Conservation (phyloP, 2,797 vertebrate species). For the Brachyalestes nurse region DNA sequence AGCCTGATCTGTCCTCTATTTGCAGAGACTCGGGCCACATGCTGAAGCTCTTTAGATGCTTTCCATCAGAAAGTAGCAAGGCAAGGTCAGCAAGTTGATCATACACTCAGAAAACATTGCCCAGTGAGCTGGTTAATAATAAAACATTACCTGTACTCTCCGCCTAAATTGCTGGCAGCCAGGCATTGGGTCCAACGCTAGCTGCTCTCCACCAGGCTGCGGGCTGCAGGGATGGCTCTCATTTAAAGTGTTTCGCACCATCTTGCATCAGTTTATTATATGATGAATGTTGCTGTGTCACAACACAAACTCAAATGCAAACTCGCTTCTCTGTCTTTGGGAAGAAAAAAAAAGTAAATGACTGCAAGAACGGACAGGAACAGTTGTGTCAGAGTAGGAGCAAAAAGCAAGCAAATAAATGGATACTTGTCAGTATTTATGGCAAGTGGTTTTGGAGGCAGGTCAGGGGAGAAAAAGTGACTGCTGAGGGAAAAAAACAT, state of each 20-base stretch:
- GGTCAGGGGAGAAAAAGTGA: slow-evolving; percentile 55
- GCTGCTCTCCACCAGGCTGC: slow-evolving; percentile 52
- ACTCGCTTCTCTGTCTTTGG: slow-evolving; percentile 62
- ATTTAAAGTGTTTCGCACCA: slow-evolving; percentile 65
- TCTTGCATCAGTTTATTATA: slow-evolving; percentile 72
- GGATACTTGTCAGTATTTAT: slow-evolving; percentile 65
- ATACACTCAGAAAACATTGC: slow-evolving; percentile 14
- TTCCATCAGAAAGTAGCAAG: slow-evolving; percentile 36
- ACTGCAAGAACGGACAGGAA: slow-evolving; percentile 47
- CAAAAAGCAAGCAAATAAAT: slow-evolving; percentile 64
- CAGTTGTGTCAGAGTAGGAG: slow-evolving; percentile 64
- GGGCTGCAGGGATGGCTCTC: slow-evolving; percentile 61
- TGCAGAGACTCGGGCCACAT: neutral
- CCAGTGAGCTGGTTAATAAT: slow-evolving; percentile 40
- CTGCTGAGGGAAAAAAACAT: slow-evolving; percentile 52
- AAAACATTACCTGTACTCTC: slow-evolving; percentile 51
- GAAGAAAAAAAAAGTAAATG: neutral
- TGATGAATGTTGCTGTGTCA: slow-evolving; percentile 78
- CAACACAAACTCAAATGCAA: slow-evolving; percentile 68
- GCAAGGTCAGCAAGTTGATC: slow-evolving; percentile 50
- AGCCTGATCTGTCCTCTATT: slow-evolving; percentile 2
- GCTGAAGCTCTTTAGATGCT: slow-evolving; percentile 19
- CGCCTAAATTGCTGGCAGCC: slow-evolving; percentile 55
- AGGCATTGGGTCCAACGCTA: slow-evolving; percentile 57
- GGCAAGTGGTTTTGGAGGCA: slow-evolving; percentile 53